These are phyloP conservation scores for Phaethon lepturus DNA, from an alignment of 2,113 vertebrate species.

Conservation along the genomic window DNA sequence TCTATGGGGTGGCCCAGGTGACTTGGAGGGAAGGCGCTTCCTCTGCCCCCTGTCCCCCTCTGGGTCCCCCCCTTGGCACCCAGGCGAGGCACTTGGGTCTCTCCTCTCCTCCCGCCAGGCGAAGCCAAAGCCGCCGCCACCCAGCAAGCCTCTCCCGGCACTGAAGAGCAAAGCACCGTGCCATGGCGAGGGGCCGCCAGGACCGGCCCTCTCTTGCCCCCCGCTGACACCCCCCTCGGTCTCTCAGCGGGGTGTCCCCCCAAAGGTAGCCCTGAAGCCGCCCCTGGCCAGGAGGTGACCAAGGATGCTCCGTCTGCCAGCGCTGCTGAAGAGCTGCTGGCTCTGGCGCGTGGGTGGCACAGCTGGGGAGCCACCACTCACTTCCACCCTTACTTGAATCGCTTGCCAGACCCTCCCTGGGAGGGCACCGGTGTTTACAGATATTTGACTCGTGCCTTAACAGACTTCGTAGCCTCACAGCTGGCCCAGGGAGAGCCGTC, in stretches of 20 bases:
- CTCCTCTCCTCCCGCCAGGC: not conserved
- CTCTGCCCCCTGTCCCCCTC: not conserved
- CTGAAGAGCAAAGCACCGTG: not conserved
- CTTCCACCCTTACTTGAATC: constrained; percentile 2
- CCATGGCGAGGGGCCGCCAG: rapidly evolving
- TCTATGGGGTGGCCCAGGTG: rapidly evolving
- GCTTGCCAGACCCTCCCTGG: not conserved
- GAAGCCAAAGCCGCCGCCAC: not conserved
- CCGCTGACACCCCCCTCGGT: rapidly evolving
- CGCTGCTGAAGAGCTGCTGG: rapidly evolving
- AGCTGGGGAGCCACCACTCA: rapidly evolving
- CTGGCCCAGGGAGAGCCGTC: not conserved
- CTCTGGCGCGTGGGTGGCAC: not conserved
- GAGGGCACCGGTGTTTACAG: constrained; percentile 8
- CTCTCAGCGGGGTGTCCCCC: not conserved
- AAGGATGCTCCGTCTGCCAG: not conserved
- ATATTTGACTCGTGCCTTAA: constrained; percentile 42
- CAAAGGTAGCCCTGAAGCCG: not conserved
- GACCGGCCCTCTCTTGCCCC: not conserved
- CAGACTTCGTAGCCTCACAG: not conserved
- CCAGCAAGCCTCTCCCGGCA: constrained; percentile 13
- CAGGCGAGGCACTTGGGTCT: not conserved
- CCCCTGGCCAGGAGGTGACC: not conserved
- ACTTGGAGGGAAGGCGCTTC: rapidly evolving
- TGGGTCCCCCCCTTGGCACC: rapidly evolving